phyloP scores from a whole-genome alignment of 2,113 vertebrate species.

The Trinectes maculatus region DNA sequence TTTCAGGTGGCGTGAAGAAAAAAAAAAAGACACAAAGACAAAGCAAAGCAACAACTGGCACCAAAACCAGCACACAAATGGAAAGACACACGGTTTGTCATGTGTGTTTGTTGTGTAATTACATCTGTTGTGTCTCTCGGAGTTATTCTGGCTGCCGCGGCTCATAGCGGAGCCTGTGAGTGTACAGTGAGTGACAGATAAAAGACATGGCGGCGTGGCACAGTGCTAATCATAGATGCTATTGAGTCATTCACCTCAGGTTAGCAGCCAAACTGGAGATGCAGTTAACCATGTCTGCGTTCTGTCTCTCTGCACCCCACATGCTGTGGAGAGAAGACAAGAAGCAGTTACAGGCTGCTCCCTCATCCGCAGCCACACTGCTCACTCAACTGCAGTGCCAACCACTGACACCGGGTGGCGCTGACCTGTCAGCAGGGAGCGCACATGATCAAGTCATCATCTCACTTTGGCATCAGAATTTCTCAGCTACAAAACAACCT shows the following conservation, averaged over 20 bases:
- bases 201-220: conserved; percentile 26
- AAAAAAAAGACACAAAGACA: conserved; percentile 6
- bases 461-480: too few relatives aligned
- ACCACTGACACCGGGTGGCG: too few relatives aligned
- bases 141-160: too few relatives aligned
- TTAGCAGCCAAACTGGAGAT: conserved; percentile 83
- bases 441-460: too few relatives aligned
- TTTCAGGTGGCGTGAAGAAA: conserved; percentile 22
- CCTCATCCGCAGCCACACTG: conserved; percentile 26
- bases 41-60: conserved; percentile 48
- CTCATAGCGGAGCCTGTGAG: too few relatives aligned
- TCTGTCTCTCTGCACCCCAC: conserved; percentile 84
- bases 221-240: conserved; percentile 2
- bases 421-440: too few relatives aligned
- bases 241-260: conserved; percentile 81
- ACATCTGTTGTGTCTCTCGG: too few relatives aligned
- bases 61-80: conserved; percentile 42
- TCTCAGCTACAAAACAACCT: too few relatives aligned
- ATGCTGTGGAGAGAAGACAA: conserved; percentile 79
- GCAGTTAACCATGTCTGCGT: conserved; percentile 82
- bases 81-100: conserved; percentile 22
- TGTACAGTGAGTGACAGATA: too few relatives aligned
- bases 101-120: too few relatives aligned
- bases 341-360: conserved; percentile 61
- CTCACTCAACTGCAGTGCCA: conserved; percentile 27